Evolutionary conservation across 2,797 vertebrate genomes (phyloP), one percentile per base, ranked within the genome.

Genomic region (Epinephelus awoara): DNA sequence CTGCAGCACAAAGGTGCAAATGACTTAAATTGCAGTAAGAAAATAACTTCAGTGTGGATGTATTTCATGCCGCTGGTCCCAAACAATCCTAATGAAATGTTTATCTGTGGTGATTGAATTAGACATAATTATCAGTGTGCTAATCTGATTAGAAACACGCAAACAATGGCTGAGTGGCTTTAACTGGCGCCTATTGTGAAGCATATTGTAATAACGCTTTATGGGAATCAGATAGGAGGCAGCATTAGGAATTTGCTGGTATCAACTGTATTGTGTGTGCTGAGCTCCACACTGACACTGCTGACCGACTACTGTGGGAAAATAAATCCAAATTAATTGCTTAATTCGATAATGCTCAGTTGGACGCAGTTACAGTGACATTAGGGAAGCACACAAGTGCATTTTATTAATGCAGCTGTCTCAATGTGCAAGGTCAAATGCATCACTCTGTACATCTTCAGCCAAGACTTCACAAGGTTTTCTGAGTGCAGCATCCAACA

Each of bases 101-200:
- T 83, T 74, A 77, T 72, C 68, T 68, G 19, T 27, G 4, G 42
- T 51, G 55, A 79, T 47, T 85, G 15, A 79, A 68, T 83, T 71
- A 54, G 13, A 72, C 73, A 67, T 74, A 67, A 72, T 72, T 69
- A 90, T 82, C 72, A 75, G 23, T 2, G 0, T 52, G 51, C 61
- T 79, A 57, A 82, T 73, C 58, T 72, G 67, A 87, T 88, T 75
- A 87, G 46, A 18, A 67, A 59, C n/a, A 72, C 21, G 42, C 44
- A 73, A 85, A 87, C 74, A 84, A n/a, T 67, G 55, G 54, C 38
- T 71, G 58, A 71, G 59, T 68, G 76, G 66, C 44, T 74, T 82
- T 42, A 63, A 81, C 65, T 29, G 58, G 44, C 11, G 10, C 55
- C 59, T 66, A 5, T 55, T 72, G 49, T 57, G 57, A 84, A 54